phyloP scores from a whole-genome alignment of 2,888 invertebrate species.

The Neoascia interrupta region DNA sequence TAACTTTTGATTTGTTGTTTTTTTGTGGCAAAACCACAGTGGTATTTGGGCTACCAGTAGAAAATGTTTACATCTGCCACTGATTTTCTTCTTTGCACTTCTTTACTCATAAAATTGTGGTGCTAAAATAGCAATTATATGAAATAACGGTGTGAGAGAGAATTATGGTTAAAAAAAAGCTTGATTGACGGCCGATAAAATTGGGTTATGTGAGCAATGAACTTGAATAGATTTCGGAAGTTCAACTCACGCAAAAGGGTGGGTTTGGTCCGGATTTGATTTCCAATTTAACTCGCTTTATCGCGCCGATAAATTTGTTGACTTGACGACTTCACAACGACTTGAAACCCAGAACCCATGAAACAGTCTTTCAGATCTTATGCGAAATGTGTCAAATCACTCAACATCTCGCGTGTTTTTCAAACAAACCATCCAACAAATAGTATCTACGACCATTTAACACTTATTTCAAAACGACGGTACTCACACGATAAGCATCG shows the following conservation, averaged over 20 bases:
- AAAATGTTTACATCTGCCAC: constrained; percentile 20
- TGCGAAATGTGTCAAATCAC: background rate
- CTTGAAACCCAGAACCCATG: no score
- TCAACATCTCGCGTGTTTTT: no score
- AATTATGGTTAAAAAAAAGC: no score
- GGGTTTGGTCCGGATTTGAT: no score
- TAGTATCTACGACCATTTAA: constrained; percentile 17
- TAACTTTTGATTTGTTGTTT: constrained; percentile 6
- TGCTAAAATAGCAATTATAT: background rate
- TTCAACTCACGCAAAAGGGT: no score
- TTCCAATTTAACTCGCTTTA: no score
- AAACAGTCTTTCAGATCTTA: no score
- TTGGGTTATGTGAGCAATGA: constrained; percentile 13
- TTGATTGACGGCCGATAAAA: background rate
- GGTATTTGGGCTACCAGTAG: no score
- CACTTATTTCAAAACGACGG: constrained; percentile 32
- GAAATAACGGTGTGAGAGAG: background rate
- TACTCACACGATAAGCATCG: constrained; percentile 22
- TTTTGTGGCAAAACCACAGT: no score
- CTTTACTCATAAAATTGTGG: constrained; percentile 15
- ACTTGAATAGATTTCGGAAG: background rate
- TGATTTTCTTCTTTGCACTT: constrained; percentile 12
- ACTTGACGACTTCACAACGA: no score
- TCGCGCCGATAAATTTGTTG: no score
- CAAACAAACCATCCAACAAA: background rate